A percentile compares a stretch with the other conserved stretches of the same genome.
Evolutionary conservation across 2,797 vertebrate genomes (phyloP).

Genomic region (Knipowitschia caucasica): DNA sequence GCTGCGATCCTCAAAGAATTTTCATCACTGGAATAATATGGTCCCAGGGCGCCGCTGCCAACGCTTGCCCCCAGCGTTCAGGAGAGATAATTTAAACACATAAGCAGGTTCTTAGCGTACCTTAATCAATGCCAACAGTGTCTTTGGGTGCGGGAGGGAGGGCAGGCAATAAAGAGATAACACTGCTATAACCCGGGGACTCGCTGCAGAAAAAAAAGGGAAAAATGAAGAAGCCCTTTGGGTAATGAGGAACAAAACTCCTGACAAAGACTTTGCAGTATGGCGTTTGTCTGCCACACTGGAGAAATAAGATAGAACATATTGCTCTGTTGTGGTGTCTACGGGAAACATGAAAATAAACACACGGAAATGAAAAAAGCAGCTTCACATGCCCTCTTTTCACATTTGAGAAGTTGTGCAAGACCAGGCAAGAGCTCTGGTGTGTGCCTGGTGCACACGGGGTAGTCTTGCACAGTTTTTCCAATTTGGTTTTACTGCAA

Average conservation of each 20-base stretch:
- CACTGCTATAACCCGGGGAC: constrained; percentile 73
- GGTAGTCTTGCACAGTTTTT: no score
- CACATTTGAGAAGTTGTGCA: no score
- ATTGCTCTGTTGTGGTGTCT: constrained; percentile 26
- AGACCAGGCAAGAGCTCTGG: no score
- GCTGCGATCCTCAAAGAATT: constrained; percentile 80
- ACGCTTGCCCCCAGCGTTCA: constrained; percentile 73
- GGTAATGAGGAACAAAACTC: constrained; percentile 80
- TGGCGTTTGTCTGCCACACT: constrained; percentile 60
- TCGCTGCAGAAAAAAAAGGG: constrained; percentile 72
- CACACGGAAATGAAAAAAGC: constrained; percentile 4
- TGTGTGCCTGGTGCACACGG: no score
- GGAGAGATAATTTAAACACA: constrained; percentile 82
- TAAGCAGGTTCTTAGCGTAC: constrained; percentile 79
- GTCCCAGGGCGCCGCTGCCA: constrained; percentile 72
- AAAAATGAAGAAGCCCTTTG: constrained; percentile 66
- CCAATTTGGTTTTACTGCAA: no score
- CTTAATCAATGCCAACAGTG: constrained; percentile 79
- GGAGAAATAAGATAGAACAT: constrained; percentile 67
- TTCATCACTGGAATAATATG: constrained; percentile 76
- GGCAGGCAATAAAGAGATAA: constrained; percentile 76
- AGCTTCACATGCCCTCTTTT: no score
- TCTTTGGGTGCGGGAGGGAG: constrained; percentile 70
- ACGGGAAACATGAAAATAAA: constrained; percentile 19
- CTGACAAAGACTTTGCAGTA: constrained; percentile 76